A percentile compares a stretch with the other conserved stretches of the same genome.
These are phyloP conservation scores for Stegodyphus mimosarum DNA, from an alignment of 1,140 invertebrate species.

Conservation along the genomic window DNA sequence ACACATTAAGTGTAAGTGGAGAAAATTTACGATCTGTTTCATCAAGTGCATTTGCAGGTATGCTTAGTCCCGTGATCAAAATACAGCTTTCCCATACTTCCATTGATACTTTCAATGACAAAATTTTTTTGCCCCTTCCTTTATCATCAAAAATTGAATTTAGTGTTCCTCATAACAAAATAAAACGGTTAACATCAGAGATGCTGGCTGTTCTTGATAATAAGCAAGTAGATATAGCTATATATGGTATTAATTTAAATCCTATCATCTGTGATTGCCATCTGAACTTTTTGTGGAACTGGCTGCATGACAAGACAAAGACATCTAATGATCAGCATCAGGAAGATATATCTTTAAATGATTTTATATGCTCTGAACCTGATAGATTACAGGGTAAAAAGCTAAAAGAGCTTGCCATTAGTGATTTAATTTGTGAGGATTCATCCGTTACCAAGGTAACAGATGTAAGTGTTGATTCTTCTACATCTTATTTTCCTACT, in stretches of 20 bases:
- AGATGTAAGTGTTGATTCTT: conserved; percentile 64
- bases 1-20: conserved; percentile 80
- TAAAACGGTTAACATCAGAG: conserved; percentile 80
- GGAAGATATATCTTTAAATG: conserved; percentile 62
- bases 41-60: conserved; percentile 80
- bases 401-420: conserved; percentile 80
- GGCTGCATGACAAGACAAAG: conserved; percentile 73
- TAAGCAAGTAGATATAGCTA: conserved; percentile 77
- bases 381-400: conserved; percentile 76
- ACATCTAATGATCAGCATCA: conserved; percentile 19
- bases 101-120: conserved; percentile 79
- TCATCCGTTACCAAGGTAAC: conserved; percentile 62
- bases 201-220: conserved; percentile 83
- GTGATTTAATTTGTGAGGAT: conserved; percentile 80
- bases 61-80: conserved; percentile 77
- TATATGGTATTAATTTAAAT: conserved; percentile 80
- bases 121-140: conserved; percentile 87
- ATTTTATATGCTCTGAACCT: conserved; percentile 77
- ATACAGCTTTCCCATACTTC: conserved; percentile 84
- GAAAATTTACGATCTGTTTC: conserved; percentile 81
- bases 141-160: conserved; percentile 83
- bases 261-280: conserved; percentile 88
- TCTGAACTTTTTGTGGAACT: conserved; percentile 79
- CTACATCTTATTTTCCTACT: conserved; percentile 66
- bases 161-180: conserved; percentile 81